Conservation (phyloP, 2,888 invertebrate species). For the Calameuta pallipes region DNA sequence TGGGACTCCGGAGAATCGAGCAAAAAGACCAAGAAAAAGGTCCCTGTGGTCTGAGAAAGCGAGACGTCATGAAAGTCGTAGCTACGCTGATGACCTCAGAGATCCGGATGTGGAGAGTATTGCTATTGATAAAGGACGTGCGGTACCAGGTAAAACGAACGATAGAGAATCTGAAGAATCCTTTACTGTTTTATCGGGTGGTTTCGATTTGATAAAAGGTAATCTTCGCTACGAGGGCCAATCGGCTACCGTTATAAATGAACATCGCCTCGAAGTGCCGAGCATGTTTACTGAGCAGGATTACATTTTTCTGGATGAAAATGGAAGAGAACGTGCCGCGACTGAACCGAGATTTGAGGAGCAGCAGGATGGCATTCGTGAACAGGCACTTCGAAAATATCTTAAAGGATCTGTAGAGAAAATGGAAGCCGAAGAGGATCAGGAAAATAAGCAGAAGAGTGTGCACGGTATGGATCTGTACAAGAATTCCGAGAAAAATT, state of each 20-base stretch:
- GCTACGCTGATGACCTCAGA: background rate
- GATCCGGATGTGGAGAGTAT: background rate
- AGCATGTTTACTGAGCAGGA: slow-evolving; percentile 15
- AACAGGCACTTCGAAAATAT: background rate
- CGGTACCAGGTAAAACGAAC: background rate
- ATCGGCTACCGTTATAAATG: slow-evolving; percentile 12
- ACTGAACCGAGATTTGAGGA: background rate
- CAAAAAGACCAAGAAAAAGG: background rate
- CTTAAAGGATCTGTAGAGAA: background rate
- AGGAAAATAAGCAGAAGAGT: background rate
- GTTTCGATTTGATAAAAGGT: slow-evolving; percentile 9
- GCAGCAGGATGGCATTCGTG: background rate
- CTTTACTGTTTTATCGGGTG: slow-evolving; percentile 4
- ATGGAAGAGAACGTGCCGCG: background rate
- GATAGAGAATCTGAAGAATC: background rate
- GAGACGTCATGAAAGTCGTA: background rate
- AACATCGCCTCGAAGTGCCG: slow-evolving; percentile 5
- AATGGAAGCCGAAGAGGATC: background rate
- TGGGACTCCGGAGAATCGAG: background rate
- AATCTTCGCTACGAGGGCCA: slow-evolving; percentile 17
- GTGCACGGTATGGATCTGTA: background rate
- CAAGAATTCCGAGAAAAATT: slow-evolving; percentile 3
- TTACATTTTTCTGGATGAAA: background rate
- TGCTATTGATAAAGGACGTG: background rate
- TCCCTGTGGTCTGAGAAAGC: background rate